Evolutionary conservation across 2,113 vertebrate species (phyloP), one percentile per base, ranked within the genome.

Genomic region (Oreochromis spilurus): DNA sequence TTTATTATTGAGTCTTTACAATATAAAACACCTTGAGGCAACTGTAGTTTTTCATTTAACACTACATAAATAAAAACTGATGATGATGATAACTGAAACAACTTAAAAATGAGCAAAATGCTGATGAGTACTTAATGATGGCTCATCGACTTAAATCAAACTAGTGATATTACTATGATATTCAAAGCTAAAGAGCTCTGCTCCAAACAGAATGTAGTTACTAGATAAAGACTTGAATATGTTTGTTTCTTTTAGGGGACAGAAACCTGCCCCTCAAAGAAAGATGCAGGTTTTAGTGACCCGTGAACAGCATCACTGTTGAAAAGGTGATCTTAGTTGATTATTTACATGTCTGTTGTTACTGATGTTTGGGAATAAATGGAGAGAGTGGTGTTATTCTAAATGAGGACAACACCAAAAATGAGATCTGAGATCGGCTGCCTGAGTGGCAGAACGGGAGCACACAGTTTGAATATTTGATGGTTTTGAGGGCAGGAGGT

Each of bases 381-480:
- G 57, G 67, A 50, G n/a, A 45, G 54, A 62, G 55, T 2, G 4
- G 9, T 67, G 85, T 86, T 88, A 77, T n/a, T 43, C 40, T 70
- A 43, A 14, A 62, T 82, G 83, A 72, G 21, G 38, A 45, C 78
- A 65, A 65, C 34, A 65, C 34, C 60, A 65, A 65, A 65, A 65
- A 38, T 2, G 19, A 65, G 60, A 65, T 88, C 72, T 87, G 24
- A 89, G 91, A 86, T 86, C 83, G 24, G 79, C 14, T 87, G 86
- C 60, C 60, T 16, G 38, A 48, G 60, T 54, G 58, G 79, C 85
- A 81, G 67, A 85, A 53, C 48, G 21, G 38, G 62, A 85, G 84
- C 85, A 58, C 26, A 21, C 43, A 1, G 16, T 83, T 54, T 95
- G 67, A 93, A 94, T 92, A 92, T 91, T 94, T 92, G 65, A 93